Evolutionary conservation across 2,113 vertebrate genomes (phyloP).

Genomic region (Octodon degus): DNA sequence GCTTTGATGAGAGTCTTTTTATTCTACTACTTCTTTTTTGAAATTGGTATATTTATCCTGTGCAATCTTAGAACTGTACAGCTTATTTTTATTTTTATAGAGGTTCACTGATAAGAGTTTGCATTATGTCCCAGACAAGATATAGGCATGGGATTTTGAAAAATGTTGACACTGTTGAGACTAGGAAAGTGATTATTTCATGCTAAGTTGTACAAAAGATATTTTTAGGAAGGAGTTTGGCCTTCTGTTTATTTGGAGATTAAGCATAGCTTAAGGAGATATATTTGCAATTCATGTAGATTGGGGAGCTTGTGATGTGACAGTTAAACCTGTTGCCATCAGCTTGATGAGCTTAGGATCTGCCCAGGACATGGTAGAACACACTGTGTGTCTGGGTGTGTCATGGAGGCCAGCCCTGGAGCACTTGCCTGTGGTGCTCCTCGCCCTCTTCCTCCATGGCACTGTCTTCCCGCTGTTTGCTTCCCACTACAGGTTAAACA

Average conservation of each 20-base stretch:
- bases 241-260: background rate
- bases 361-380: background rate
- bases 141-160: background rate
- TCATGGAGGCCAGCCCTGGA: background rate
- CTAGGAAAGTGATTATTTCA: background rate
- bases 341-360: background rate
- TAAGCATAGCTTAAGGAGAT: background rate
- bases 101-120: background rate
- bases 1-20: background rate
- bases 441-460: background rate
- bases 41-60: background rate
- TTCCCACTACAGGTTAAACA: background rate
- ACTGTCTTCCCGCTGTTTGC: background rate
- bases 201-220: background rate
- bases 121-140: background rate
- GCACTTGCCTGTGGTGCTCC: too few species aligned
- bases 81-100: background rate
- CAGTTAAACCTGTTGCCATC: background rate
- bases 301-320: background rate
- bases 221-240: background rate
- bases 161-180: background rate
- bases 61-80: background rate
- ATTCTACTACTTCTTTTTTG: background rate
- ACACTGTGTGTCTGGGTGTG: background rate
- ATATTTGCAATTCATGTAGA: background rate